Evolutionary conservation across 1,140 invertebrate genomes (phyloP).

Genomic region (Calephelis virginiensis): DNA sequence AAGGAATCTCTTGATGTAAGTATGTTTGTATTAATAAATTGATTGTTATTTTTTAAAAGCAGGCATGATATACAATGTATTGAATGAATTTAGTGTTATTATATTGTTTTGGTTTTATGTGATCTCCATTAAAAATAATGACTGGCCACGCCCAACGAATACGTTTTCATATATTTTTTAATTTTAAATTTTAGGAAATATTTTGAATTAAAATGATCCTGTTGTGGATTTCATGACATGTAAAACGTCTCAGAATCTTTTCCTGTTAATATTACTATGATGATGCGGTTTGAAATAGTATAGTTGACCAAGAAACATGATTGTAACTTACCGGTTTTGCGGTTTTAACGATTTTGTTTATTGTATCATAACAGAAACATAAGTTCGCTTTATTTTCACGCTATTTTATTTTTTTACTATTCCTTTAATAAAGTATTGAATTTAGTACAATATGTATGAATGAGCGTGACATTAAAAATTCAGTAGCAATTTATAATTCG

Average conservation of each 20-base stretch:
- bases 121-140: neutral
- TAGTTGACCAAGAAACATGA: too few relatives aligned
- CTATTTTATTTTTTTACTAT: too few relatives aligned
- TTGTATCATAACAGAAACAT: too few relatives aligned
- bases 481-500: too few relatives aligned
- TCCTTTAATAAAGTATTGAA: neutral
- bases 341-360: too few relatives aligned
- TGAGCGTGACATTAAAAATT: too few relatives aligned
- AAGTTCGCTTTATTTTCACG: too few relatives aligned
- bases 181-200: conserved; percentile 14
- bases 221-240: neutral
- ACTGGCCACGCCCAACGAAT: conserved; percentile 21
- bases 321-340: neutral
- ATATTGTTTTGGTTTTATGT: neutral
- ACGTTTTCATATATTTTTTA: neutral
- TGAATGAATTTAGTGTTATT: neutral
- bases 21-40: conserved; percentile 40
- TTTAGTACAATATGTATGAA: neutral
- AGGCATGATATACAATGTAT: neutral
- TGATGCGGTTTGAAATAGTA: neutral
- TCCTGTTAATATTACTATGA: neutral
- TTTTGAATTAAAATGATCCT: conserved; percentile 21
- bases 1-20: conserved; percentile 75
- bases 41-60: conserved; percentile 11
- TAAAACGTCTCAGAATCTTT: too few relatives aligned